phyloP scores from a whole-genome alignment of 2,797 vertebrate species.

The Acanthurus tractus region DNA sequence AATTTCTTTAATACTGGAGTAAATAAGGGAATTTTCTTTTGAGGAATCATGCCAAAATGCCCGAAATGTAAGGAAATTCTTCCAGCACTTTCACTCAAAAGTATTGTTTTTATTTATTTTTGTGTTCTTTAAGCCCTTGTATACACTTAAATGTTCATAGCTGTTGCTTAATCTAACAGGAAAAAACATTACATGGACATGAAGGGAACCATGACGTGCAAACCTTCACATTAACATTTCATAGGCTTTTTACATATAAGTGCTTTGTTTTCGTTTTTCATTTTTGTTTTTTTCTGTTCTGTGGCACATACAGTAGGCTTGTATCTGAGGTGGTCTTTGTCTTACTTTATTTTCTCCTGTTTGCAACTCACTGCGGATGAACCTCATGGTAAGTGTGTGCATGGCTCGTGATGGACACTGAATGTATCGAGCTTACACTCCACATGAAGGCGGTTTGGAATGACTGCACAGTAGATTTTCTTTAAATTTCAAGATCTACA shows the following conservation, averaged over 20 bases:
- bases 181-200: background rate
- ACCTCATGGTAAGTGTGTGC: constrained; percentile 90
- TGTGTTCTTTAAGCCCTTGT: background rate
- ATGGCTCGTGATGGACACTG: constrained; percentile 41
- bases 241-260: constrained; percentile 2
- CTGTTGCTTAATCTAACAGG: background rate
- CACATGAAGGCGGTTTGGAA: background rate
- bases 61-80: background rate
- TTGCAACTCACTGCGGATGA: constrained; percentile 88
- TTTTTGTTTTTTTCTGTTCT: background rate
- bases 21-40: background rate
- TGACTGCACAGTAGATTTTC: background rate
- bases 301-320: constrained; percentile 10
- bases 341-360: constrained; percentile 80
- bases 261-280: background rate
- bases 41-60: background rate
- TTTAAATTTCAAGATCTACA: background rate
- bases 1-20: background rate
- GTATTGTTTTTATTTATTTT: background rate
- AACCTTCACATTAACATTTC: constrained; percentile 10
- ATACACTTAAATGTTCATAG: background rate
- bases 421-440: constrained; percentile 2
- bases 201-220: constrained; percentile 13
- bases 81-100: background rate
- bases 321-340: constrained; percentile 41